Percentiles rank a stretch among this genome's conserved stretches.
Conservation (phyloP, 2,888 invertebrate species). For the Apodemia zela region DNA sequence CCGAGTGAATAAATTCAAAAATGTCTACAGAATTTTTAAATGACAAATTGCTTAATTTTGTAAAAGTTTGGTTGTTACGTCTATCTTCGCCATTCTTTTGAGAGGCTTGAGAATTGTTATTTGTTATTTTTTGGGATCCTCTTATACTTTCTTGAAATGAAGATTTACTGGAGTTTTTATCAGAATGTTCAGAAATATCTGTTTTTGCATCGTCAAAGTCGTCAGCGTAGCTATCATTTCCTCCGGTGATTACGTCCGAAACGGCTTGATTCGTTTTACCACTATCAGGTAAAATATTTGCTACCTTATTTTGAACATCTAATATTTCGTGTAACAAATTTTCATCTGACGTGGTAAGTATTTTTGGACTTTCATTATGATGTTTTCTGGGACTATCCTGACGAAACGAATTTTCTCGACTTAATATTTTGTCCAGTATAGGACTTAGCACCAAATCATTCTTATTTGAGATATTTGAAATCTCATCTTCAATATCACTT, state of each 20-base stretch:
- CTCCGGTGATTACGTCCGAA: constrained; percentile 37
- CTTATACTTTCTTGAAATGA: not conserved
- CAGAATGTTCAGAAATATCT: constrained; percentile 38
- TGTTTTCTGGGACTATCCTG: constrained; percentile 43
- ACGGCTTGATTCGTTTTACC: constrained; percentile 30
- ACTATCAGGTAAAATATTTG: constrained; percentile 45
- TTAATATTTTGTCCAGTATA: constrained; percentile 62
- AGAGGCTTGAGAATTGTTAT: constrained; percentile 18
- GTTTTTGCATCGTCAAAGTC: constrained; percentile 73
- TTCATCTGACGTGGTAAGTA: constrained; percentile 68
- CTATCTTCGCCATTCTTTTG: constrained; percentile 26
- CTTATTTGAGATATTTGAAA: constrained; percentile 52
- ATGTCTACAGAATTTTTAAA: constrained; percentile 66
- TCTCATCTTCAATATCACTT: constrained; percentile 67
- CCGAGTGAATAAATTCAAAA: constrained; percentile 64
- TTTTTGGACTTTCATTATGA: constrained; percentile 38
- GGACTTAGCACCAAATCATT: constrained; percentile 57
- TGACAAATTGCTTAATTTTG: constrained; percentile 54
- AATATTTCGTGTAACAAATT: constrained; percentile 68
- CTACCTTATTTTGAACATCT: constrained; percentile 60
- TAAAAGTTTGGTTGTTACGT: constrained; percentile 44
- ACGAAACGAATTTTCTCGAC: constrained; percentile 57
- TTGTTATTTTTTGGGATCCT: constrained; percentile 13
- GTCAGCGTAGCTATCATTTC: constrained; percentile 60
- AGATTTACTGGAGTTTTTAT: constrained; percentile 26